These are phyloP conservation scores for Pangasianodon gigas DNA, from an alignment of 2,113 vertebrate genomes.

Conservation along the genomic window DNA sequence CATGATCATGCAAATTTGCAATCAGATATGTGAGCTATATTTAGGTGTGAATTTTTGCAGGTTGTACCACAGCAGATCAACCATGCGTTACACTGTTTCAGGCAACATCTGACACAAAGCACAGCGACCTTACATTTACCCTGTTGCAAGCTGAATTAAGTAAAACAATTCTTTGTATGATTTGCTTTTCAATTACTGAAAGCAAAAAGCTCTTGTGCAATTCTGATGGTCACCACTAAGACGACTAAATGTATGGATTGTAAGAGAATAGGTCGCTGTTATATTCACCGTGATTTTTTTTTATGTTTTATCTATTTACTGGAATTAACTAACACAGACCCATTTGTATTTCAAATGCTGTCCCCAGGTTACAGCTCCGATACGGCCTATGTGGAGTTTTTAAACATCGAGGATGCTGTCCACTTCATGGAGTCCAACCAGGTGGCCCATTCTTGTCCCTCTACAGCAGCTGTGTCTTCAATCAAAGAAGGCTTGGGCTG, in stretches of 20 bases:
- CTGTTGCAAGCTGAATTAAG: background rate
- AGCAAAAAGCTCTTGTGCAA: background rate
- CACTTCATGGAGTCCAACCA: constrained; percentile 99
- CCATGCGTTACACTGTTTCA: background rate
- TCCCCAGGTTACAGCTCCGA: constrained; percentile 99
- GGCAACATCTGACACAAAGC: background rate
- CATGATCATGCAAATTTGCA: background rate
- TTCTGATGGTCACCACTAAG: constrained; percentile 14
- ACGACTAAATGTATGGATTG: constrained; percentile 17
- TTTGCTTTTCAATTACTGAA: background rate
- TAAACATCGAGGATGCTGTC: constrained; percentile 99
- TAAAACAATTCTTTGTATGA: background rate
- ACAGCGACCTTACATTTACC: background rate
- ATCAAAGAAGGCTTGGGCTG: constrained; percentile 83
- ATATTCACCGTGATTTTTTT: constrained; percentile 38
- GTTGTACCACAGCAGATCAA: background rate
- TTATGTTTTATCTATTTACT: constrained; percentile 68
- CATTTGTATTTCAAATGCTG: constrained; percentile 99
- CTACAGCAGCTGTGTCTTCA: constrained; percentile 86
- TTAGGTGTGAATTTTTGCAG: background rate
- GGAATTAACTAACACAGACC: constrained; percentile 95
- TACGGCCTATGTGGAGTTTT: constrained; percentile 99
- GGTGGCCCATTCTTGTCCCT: constrained; percentile 99
- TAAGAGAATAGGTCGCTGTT: constrained; percentile 41
- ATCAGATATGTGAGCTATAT: background rate